Conservation (phyloP, 2,797 vertebrate species). For the Spinus olivaceus region DNA sequence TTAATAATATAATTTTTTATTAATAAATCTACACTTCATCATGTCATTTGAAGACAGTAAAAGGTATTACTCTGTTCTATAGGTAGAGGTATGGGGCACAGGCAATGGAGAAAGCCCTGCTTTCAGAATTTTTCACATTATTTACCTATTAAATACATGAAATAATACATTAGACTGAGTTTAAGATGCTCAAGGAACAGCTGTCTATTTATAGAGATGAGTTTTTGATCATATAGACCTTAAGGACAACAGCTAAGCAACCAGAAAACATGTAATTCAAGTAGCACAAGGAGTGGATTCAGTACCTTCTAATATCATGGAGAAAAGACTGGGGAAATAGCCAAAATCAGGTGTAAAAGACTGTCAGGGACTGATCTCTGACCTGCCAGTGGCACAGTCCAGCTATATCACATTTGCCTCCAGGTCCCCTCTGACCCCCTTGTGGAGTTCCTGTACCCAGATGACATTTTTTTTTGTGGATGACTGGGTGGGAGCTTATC, state of each 20-base stretch:
- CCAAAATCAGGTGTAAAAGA: neutral
- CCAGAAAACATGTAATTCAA: neutral
- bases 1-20: neutral
- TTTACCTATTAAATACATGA: neutral
- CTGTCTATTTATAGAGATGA: neutral
- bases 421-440: neutral
- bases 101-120: neutral
- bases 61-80: neutral
- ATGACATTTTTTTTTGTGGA: neutral
- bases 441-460: neutral
- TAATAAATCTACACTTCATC: neutral
- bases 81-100: neutral
- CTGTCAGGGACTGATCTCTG: neutral
- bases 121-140: neutral
- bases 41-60: neutral
- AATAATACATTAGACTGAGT: neutral
- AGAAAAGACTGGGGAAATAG: neutral
- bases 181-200: neutral
- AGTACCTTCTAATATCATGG: neutral
- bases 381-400: neutral
- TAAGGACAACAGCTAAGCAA: neutral
- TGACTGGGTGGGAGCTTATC: fast-evolving
- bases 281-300: neutral
- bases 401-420: neutral
- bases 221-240: neutral